A percentile compares a stretch with the other conserved stretches of the same genome.
Conservation (phyloP, 2,888 invertebrate species). For the Leptodirus hochenwartii region DNA sequence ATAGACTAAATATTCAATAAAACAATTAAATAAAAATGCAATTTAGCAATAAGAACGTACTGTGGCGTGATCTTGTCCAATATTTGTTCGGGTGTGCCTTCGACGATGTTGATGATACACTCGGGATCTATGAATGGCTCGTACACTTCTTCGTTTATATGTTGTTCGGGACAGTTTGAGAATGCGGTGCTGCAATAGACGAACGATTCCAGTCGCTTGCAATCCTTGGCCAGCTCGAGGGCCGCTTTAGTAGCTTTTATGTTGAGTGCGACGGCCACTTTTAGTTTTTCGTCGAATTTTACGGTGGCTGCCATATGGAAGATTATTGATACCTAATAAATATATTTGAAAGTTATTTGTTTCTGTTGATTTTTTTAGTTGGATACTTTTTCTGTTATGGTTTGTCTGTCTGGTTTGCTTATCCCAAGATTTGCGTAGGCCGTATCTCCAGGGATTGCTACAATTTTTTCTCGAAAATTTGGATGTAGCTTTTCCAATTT, state of each 20-base stretch:
- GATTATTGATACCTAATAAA: slow-evolving; percentile 28
- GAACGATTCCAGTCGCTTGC: slow-evolving; percentile 33
- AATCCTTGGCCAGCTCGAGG: slow-evolving; percentile 26
- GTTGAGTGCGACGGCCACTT: slow-evolving; percentile 30
- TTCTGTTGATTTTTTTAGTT: too few species aligned
- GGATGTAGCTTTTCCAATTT: slow-evolving; percentile 4
- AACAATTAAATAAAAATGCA: not conserved
- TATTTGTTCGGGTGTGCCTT: slow-evolving; percentile 22
- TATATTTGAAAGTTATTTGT: too few species aligned
- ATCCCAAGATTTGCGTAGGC: too few species aligned
- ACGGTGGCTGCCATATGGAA: slow-evolving; percentile 37
- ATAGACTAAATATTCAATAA: slow-evolving; percentile 24
- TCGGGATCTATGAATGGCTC: slow-evolving; percentile 29
- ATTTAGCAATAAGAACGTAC: slow-evolving; percentile 1
- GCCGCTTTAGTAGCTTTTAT: slow-evolving; percentile 31
- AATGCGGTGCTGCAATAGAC: slow-evolving; percentile 19
- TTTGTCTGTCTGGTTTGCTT: too few species aligned
- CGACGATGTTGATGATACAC: slow-evolving; percentile 20
- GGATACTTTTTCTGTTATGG: too few species aligned
- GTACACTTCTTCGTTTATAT: slow-evolving; percentile 26
- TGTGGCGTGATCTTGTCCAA: slow-evolving; percentile 16
- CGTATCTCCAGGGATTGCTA: slow-evolving; percentile 8
- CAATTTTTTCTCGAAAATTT: slow-evolving; percentile 6
- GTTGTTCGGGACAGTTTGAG: slow-evolving; percentile 15
- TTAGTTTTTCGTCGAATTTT: slow-evolving; percentile 32